Conservation (phyloP, 37 sponge, comb jelly and placozoan genomes). For the Corticium candelabrum region DNA sequence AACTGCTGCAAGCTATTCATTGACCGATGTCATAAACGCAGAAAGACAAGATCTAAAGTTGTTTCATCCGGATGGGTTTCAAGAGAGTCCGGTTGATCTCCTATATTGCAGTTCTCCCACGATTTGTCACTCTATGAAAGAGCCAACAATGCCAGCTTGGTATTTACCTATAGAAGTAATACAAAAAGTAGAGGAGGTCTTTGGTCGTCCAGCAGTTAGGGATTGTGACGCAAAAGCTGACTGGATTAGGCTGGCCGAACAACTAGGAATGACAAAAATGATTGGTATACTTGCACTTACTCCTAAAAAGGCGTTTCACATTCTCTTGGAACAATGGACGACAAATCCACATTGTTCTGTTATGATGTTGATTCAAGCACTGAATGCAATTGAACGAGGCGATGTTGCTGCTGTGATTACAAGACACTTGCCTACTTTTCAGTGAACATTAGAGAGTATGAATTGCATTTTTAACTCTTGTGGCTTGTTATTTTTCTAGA, state of each 20-base stretch:
- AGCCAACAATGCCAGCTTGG: background rate
- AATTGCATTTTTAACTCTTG: too few species aligned
- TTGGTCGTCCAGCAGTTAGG: background rate
- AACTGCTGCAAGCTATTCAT: background rate
- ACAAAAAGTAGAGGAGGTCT: background rate
- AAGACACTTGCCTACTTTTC: too few species aligned
- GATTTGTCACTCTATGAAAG: background rate
- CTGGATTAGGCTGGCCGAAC: background rate
- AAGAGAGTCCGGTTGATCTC: background rate
- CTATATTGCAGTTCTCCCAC: background rate
- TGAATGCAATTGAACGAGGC: background rate
- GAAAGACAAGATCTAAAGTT: background rate
- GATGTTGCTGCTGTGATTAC: too few species aligned
- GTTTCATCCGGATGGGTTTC: background rate
- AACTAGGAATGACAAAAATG: background rate
- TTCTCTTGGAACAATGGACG: background rate
- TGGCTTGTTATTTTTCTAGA: too few species aligned
- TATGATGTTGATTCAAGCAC: background rate
- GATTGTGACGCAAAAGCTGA: too few species aligned
- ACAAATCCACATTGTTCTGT: background rate
- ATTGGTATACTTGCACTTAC: background rate
- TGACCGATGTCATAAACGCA: background rate
- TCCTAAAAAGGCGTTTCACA: background rate
- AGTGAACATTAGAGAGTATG: too few species aligned
- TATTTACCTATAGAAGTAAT: background rate